Evolutionary conservation across 2,888 invertebrate species (phyloP).

Genomic region (Empis stercorea): DNA sequence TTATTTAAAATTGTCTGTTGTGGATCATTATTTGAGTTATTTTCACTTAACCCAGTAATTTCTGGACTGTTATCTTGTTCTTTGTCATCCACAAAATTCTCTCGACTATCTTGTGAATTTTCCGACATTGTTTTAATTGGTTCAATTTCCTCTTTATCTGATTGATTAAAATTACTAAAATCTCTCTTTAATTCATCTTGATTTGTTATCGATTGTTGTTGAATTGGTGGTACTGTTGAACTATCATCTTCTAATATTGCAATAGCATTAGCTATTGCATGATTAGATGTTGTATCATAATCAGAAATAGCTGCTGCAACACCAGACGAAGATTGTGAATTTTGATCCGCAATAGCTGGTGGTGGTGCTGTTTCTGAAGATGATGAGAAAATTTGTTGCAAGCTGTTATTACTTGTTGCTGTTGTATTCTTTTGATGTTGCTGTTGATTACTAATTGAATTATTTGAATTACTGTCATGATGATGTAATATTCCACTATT

Average conservation of each 20-base stretch:
- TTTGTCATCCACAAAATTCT: not conserved
- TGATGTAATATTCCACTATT: not conserved
- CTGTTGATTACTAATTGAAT: not conserved
- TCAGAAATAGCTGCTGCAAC: not conserved
- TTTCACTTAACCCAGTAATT: too few relatives aligned
- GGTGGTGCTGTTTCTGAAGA: not conserved
- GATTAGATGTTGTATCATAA: not conserved
- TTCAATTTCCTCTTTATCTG: not conserved
- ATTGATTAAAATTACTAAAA: too few relatives aligned
- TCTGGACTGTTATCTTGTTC: not conserved
- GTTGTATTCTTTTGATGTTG: slow-evolving; percentile 7
- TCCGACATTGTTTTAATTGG: not conserved
- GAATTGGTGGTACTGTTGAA: slow-evolving; percentile 24
- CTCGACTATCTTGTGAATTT: not conserved
- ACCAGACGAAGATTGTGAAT: not conserved
- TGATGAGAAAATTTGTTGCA: too few relatives aligned
- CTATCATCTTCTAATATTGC: not conserved
- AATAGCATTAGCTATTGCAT: not conserved
- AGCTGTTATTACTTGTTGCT: slow-evolving; percentile 12
- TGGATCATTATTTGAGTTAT: too few relatives aligned
- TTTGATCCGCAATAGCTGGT: not conserved
- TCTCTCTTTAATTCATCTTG: too few relatives aligned
- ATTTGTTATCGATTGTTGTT: slow-evolving; percentile 22
- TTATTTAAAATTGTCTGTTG: too few relatives aligned
- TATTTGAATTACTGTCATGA: slow-evolving; percentile 2